Evolutionary conservation across 2,113 vertebrate species (phyloP), one percentile per base, ranked within the genome.

Genomic region (Fulica atra): DNA sequence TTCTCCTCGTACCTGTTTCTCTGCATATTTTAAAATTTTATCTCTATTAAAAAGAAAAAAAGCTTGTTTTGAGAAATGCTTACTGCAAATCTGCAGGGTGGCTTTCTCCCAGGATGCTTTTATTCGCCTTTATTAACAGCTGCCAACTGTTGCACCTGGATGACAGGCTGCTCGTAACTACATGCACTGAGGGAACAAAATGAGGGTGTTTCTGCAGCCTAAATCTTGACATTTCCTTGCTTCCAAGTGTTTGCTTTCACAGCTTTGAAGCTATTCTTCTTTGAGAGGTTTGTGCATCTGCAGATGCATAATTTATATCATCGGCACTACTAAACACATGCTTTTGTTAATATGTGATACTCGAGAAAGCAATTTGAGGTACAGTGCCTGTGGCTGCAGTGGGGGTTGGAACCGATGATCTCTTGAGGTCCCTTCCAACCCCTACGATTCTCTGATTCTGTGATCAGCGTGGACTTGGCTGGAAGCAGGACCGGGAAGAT

Each of bases 141-240:
- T 95, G 93, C 96, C 93, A 66, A 88, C 90, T 90, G 86, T 89
- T 93, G 86, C 77, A 76, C 73, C 69, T 86, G 89, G 70, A 28
- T 69, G 91, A 65, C 53, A 48, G 16, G 42, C 80, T 24, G 6
- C 51, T 86, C 29, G 26, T 42, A 56, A 90, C 66, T 26, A 46
- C 35, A 56, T 59, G 72, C 69, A 48, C 35, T 0, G 9, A 76
- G 73, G 61, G 80, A 53, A 26, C 48, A 16, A 69, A 92, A 33
- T n/a, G 17, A 84, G 60, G 76, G 42, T 84, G 85, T 83, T 86
- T 73, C 81, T 89, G 64, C 64, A 93, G 53, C 82, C 65, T 91
- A 71, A 50, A 72, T 85, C 84, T 61, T 93, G 64, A 48, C 81
- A 68, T 84, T 95, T 92, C 42, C 68, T 61, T 88, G 24, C 53